Evolutionary conservation across 2,888 invertebrate genomes (phyloP), one percentile per base, ranked within the genome.

Genomic region (Agrypnus murinus): DNA sequence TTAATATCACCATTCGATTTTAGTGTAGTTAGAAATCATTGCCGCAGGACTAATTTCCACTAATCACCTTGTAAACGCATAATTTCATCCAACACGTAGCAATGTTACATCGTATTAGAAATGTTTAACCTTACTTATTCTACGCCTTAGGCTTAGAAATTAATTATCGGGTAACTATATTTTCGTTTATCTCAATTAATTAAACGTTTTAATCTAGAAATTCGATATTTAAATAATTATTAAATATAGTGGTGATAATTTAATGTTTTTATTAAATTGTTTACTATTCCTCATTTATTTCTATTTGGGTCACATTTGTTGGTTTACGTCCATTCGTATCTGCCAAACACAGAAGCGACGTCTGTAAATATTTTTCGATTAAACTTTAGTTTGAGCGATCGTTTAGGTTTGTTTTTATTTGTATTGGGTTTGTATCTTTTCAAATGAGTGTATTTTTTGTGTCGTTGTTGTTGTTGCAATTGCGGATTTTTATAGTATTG

Each of bases 291-390:
- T 50, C 50, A 50, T 31, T 50, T 32, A 31, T 50, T 48, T 17
- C 7, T 43, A 59, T 59, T 59, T 40, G 9, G 59, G 58, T 43
- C 40, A 43, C 59, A 59, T 19, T 60, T 60, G 45, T 60, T 45
- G 59, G 59, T 45, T 60, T 38, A 58, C 59, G 59, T 60, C 45
- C 59, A 60, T 60, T 60, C 59, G 59, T 60, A 60, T 60, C 62
- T 62, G 62, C 46, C 62, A 62, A 62, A 36, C 43, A 36, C 62
- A 62, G 62, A 65, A 46, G 46, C 14, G 45, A 34, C 57, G 25
- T 57, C 34, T 45, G 46, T 45, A 65, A 65, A 65, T 65, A 57
- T 57, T 57, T 57, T 36, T 57, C 34, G 46, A 65, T 57, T 65
- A 55, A 57, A 65, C 32, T 57, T 32, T 34, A 62, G 48, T 62